Base-by-base conservation (phyloP, 1,140 invertebrate species). In the Brachionus rubens region DNA sequence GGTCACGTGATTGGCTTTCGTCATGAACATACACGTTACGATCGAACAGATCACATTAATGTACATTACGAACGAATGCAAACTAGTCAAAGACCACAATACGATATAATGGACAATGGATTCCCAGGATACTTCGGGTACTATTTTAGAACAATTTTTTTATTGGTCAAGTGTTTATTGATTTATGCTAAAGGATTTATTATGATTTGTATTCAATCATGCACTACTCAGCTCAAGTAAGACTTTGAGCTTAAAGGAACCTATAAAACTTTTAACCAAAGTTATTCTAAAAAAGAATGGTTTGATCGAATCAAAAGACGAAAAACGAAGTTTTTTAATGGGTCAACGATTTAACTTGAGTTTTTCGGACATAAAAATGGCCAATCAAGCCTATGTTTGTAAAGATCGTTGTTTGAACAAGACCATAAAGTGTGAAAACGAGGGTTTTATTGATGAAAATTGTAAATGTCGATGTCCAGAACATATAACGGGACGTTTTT, bases 1-100 rank as follows among this genome's bases (percentile, higher is more conserved):
- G 84, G 89, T 79, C 89, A 90, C 79, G 87, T 88, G 0, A 77
- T 89, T 1, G 89, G 89, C 26, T 89, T 89, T 80, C 87, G 78
- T 19, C 82, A 84, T 65, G 82, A 84, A 62, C 83, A 85, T 28
- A 78, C 78, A 5, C 54, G 83, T 24, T 75, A 80, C 4, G 83
- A 84, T 75, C 65, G 83, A 67, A 81, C 82, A 76, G 75, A 79
- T 16, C 78, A 81, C 65, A 78, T 84, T 7, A 77, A 56, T 7
- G 79, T 84, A 16, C 68, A 79, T 50, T 78, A 78, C 43, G 76
- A 80, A 41, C 83, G 83, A 62, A 80, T 83, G 56, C 59, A 72
- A 41, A 16, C 76, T 5, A 28, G 21, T 12, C 43, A 62, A 12
- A 33, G 28, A 12, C 30, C 28, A 7, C 41, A 70, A 50, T 76